Conservation (phyloP, 2,113 vertebrate species). For the Mormyrus iriodes region DNA sequence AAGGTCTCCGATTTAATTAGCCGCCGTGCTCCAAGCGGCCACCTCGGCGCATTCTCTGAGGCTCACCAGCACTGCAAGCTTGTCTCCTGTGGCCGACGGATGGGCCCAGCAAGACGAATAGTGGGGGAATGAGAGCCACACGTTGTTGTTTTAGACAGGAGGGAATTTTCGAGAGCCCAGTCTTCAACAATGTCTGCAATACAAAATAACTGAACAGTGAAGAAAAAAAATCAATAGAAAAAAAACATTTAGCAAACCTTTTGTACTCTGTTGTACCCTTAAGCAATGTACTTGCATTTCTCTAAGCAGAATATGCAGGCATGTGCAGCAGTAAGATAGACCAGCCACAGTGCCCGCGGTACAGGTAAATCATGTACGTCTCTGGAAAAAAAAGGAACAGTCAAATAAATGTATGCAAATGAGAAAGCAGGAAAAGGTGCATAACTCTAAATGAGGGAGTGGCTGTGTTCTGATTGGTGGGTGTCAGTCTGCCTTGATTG, state of each 20-base stretch:
- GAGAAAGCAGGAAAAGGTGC: background rate
- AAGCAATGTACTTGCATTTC: background rate
- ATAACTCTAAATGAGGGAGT: background rate
- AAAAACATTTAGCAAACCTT: background rate
- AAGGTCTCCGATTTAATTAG: conserved; percentile 11
- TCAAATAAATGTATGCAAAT: background rate
- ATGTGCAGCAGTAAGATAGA: background rate
- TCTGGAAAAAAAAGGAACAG: background rate
- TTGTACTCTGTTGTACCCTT: background rate
- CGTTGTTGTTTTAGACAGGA: background rate
- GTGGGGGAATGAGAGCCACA: background rate
- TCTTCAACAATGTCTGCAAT: background rate
- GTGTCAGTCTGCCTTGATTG: background rate
- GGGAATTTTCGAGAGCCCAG: background rate
- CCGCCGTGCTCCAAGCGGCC: background rate
- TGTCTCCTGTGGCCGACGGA: background rate
- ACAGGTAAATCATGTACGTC: background rate
- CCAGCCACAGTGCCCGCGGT: background rate
- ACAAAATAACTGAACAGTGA: background rate
- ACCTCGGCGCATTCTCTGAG: background rate
- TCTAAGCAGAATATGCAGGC: background rate
- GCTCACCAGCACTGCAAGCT: background rate
- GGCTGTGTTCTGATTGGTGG: background rate
- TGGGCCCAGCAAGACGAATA: background rate
- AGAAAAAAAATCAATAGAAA: background rate